Percentiles rank a stretch among this genome's conserved stretches.
phyloP scores from a whole-genome alignment of 2,797 vertebrate genomes.

The Propithecus deckenii region DNA sequence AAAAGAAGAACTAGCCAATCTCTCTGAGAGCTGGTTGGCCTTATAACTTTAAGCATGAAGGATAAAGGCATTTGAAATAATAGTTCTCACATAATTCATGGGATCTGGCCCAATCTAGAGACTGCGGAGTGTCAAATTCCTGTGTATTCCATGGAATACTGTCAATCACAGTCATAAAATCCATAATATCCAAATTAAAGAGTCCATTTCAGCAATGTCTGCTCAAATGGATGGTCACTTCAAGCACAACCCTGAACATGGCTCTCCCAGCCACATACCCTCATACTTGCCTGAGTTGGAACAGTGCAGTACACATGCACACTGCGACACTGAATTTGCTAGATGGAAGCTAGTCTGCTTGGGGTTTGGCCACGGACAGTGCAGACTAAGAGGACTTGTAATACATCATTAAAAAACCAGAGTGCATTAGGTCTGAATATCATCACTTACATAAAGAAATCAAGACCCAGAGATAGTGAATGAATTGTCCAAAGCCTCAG shows the following conservation, averaged over 20 bases:
- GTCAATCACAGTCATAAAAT: not conserved
- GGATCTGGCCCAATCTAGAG: not conserved
- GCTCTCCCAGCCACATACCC: not conserved
- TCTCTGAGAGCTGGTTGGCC: not conserved
- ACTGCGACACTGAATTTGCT: accelerated
- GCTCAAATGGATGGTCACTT: not conserved
- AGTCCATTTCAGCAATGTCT: not conserved
- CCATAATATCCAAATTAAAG: not conserved
- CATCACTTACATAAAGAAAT: not conserved
- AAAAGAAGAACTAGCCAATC: not conserved
- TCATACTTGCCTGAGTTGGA: not conserved
- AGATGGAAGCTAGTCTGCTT: not conserved
- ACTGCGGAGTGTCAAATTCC: not conserved
- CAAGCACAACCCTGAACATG: accelerated
- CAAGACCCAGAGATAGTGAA: not conserved
- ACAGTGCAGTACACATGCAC: accelerated
- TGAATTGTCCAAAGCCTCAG: not conserved
- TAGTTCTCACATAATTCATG: not conserved
- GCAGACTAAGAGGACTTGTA: not conserved
- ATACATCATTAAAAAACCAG: not conserved
- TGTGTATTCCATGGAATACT: not conserved
- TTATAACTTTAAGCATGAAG: not conserved
- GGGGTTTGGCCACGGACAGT: not conserved
- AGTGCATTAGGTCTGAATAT: not conserved
- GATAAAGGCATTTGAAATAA: not conserved